phyloP scores from a whole-genome alignment of 2,888 invertebrate species.

The Thymelicus sylvestris region DNA sequence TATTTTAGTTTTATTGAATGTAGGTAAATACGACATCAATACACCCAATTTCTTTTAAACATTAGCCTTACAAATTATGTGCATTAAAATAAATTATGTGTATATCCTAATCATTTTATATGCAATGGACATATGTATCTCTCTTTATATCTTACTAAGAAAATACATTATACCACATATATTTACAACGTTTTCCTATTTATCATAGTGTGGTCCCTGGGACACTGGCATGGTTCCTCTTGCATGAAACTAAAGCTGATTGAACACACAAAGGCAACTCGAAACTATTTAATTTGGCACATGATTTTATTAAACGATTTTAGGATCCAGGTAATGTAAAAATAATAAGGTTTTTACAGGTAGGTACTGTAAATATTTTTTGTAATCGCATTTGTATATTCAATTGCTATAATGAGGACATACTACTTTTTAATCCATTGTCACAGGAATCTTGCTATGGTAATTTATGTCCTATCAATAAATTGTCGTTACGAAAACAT shows the following conservation, averaged over 20 bases:
- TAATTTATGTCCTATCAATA: constrained; percentile 46
- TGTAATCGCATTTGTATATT: constrained; percentile 42
- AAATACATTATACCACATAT: constrained; percentile 58
- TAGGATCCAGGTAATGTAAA: not conserved
- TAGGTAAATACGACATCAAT: constrained; percentile 66
- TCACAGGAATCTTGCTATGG: constrained; percentile 52
- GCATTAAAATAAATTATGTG: constrained; percentile 64
- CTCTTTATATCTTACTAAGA: constrained; percentile 60
- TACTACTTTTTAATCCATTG: constrained; percentile 34
- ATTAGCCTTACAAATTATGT: constrained; percentile 60
- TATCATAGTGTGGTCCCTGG: constrained; percentile 50
- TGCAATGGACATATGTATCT: constrained; percentile 70
- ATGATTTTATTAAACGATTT: not conserved
- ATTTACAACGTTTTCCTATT: constrained; percentile 65
- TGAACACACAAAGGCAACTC: constrained; percentile 42
- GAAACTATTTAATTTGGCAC: constrained; percentile 8
- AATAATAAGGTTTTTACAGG: not conserved
- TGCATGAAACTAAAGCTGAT: constrained; percentile 36
- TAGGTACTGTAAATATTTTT: constrained; percentile 27
- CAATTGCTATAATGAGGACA: constrained; percentile 39
- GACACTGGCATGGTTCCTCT: constrained; percentile 40
- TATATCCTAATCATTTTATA: constrained; percentile 54
- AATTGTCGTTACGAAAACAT: constrained; percentile 60
- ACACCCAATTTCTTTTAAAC: constrained; percentile 61
- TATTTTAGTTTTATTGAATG: constrained; percentile 54